Evolutionary conservation across 2,797 vertebrate species (phyloP).

Genomic region (Masticophis lateralis): DNA sequence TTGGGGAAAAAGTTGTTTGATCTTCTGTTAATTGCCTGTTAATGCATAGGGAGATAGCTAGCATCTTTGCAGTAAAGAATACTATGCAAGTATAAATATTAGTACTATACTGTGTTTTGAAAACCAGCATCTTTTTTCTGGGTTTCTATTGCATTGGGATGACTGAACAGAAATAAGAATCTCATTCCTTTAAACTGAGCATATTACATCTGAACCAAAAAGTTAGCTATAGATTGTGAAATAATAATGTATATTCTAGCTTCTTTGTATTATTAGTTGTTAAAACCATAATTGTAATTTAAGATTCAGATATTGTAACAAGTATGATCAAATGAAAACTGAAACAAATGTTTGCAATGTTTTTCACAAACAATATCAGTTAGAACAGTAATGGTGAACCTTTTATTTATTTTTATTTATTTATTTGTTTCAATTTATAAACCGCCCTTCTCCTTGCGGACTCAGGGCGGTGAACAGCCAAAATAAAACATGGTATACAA

Average conservation of each 20-base stretch:
- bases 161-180: background rate
- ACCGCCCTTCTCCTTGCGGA: too few species aligned
- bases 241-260: background rate
- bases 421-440: too few species aligned
- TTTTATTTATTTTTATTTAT: too few species aligned
- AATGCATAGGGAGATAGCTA: background rate
- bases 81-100: background rate
- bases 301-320: background rate
- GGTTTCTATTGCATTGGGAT: background rate
- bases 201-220: background rate
- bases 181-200: background rate
- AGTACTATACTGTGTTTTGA: background rate
- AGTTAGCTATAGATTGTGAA: background rate
- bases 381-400: background rate
- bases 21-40: background rate
- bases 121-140: background rate
- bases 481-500: too few species aligned
- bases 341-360: background rate
- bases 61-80: background rate
- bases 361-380: background rate
- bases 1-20: background rate
- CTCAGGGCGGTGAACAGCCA: too few species aligned
- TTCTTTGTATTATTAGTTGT: background rate
- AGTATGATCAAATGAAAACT: background rate
- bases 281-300: background rate